Evolutionary conservation across 2,888 invertebrate genomes (phyloP).

Genomic region (Tipula lateralis): DNA sequence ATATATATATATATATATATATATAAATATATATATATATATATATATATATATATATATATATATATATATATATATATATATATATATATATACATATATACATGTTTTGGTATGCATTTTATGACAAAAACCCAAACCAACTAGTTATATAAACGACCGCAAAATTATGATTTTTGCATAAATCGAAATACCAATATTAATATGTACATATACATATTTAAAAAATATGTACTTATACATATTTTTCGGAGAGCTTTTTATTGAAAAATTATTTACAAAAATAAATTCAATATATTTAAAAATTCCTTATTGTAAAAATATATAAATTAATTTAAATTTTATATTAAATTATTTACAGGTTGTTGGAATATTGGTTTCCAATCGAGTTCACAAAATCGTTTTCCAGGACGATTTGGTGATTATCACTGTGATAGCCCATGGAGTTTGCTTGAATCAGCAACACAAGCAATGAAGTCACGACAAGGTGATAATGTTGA

Average conservation of each 20-base stretch:
- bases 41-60: too few relatives aligned
- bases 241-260: not conserved
- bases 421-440: conserved; percentile 86
- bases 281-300: not conserved
- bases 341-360: conserved; percentile 37
- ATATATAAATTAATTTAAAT: conserved; percentile 2
- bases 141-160: too few relatives aligned
- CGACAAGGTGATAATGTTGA: conserved; percentile 82
- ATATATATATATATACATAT: too few relatives aligned
- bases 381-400: conserved; percentile 54
- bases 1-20: too few relatives aligned
- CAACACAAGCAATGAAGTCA: conserved; percentile 79
- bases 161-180: too few relatives aligned
- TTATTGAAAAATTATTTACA: not conserved
- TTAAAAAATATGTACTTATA: too few relatives aligned
- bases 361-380: conserved; percentile 63
- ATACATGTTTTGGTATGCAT: too few relatives aligned
- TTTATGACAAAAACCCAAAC: too few relatives aligned
- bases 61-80: too few relatives aligned
- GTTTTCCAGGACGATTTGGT: conserved; percentile 67
- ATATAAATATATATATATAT: too few relatives aligned
- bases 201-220: too few relatives aligned
- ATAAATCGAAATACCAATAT: too few relatives aligned
- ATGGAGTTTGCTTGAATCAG: conserved; percentile 81
- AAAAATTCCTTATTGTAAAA: not conserved